Evolutionary conservation across 2,113 vertebrate species (phyloP).

Genomic region (Aramus guarauna): DNA sequence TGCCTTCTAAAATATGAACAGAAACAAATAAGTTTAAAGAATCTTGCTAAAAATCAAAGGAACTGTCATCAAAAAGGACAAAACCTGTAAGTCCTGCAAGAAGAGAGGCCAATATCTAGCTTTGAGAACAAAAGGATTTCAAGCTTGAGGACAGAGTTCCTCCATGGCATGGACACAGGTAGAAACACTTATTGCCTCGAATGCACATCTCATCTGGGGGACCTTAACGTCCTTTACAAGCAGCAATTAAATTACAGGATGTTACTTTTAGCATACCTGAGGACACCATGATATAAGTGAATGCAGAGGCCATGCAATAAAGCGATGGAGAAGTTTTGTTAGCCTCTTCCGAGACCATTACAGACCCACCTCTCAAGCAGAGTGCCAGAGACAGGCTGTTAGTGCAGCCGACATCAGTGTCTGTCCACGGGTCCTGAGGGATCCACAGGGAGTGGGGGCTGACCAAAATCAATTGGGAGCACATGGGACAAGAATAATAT

Average conservation of each 20-base stretch:
- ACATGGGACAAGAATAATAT: background rate
- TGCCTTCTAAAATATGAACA: background rate
- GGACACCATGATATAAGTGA: background rate
- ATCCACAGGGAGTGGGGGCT: fast-evolving
- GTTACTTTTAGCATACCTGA: background rate
- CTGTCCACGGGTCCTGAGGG: background rate
- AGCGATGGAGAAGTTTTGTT: background rate
- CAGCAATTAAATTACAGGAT: background rate
- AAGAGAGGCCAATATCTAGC: background rate
- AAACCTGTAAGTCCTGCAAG: background rate
- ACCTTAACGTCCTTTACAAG: background rate
- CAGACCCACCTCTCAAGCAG: background rate
- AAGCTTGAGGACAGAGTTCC: background rate
- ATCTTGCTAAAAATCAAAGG: background rate
- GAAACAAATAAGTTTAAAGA: background rate
- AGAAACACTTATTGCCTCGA: background rate
- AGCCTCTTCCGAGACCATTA: background rate
- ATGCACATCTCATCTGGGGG: background rate
- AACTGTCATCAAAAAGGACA: background rate
- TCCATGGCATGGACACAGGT: background rate
- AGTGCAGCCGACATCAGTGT: fast-evolving
- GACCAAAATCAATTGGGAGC: background rate
- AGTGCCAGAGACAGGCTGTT: background rate
- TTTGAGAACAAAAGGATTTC: background rate
- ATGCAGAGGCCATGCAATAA: background rate